Conservation (phyloP, 2,797 vertebrate species). For the Crocidura indochinensis region DNA sequence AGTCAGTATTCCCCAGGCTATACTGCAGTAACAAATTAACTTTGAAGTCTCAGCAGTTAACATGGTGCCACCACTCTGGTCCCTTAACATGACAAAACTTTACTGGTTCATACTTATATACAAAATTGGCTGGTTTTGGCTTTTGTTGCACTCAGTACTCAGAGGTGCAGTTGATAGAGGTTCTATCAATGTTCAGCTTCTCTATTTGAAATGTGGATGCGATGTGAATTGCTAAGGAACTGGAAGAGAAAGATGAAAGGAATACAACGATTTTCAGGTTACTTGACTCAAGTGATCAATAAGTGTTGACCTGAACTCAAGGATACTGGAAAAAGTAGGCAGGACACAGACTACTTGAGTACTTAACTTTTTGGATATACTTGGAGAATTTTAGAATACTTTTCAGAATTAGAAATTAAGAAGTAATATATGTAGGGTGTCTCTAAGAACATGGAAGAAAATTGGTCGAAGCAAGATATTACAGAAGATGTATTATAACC, state of each 20-base stretch:
- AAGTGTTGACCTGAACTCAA: neutral
- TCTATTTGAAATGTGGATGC: neutral
- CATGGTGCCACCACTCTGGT: too few relatives aligned
- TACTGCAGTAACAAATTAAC: neutral
- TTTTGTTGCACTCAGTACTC: neutral
- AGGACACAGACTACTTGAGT: neutral
- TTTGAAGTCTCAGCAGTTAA: neutral
- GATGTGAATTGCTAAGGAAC: neutral
- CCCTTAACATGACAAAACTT: neutral
- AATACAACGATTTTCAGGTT: neutral
- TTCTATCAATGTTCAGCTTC: neutral
- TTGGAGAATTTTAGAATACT: constrained; percentile 18
- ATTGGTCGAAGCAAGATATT: neutral
- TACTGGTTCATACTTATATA: neutral
- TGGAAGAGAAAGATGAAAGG: neutral
- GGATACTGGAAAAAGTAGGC: neutral
- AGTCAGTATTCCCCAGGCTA: neutral
- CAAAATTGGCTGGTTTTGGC: neutral
- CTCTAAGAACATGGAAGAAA: neutral
- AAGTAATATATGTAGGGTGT: neutral
- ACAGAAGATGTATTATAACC: neutral
- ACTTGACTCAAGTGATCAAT: neutral
- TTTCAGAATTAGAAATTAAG: neutral
- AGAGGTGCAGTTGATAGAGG: neutral
- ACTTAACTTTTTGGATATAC: neutral